Conservation (phyloP, 2,888 invertebrate genomes). For the Drosophila lacicola region DNA sequence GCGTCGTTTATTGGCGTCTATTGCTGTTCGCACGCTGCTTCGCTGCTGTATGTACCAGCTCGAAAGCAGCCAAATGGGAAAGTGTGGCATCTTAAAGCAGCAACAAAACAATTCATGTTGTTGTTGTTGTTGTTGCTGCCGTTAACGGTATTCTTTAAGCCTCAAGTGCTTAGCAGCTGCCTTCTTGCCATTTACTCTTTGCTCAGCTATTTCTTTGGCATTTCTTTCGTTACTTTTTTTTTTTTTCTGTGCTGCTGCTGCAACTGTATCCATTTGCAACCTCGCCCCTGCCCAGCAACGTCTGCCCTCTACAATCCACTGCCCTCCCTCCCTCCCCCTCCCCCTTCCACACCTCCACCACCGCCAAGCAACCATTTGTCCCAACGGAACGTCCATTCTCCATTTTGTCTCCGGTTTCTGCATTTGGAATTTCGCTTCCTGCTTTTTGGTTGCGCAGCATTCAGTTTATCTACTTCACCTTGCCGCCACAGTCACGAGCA, state of each 20-base stretch:
- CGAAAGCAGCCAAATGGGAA: slow-evolving; percentile 22
- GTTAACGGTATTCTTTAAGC: slow-evolving; percentile 45
- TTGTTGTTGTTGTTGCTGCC: slow-evolving; percentile 4
- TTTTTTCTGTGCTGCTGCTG: slow-evolving; percentile 19
- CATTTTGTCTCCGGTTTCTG: slow-evolving; percentile 43
- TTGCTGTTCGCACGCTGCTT: slow-evolving; percentile 66
- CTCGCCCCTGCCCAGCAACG: neutral
- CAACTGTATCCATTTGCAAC: slow-evolving; percentile 27
- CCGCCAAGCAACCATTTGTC: too few species aligned
- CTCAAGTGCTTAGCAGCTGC: slow-evolving; percentile 48
- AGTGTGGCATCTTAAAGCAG: slow-evolving; percentile 53
- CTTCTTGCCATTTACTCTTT: slow-evolving; percentile 19
- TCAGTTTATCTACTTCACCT: slow-evolving; percentile 52
- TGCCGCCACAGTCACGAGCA: slow-evolving; percentile 6
- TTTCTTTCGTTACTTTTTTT: slow-evolving; percentile 6
- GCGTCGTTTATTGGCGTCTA: slow-evolving; percentile 69
- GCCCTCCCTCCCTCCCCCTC: neutral
- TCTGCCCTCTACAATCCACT: neutral
- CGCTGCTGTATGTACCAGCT: slow-evolving; percentile 53
- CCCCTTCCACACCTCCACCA: neutral
- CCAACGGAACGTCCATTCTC: slow-evolving; percentile 16
- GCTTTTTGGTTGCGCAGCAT: slow-evolving; percentile 30
- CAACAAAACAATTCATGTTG: slow-evolving; percentile 23
- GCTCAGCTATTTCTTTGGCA: slow-evolving; percentile 3
- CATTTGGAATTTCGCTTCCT: slow-evolving; percentile 52